These are phyloP conservation scores for Calephelis virginiensis DNA, from an alignment of 1,140 invertebrate genomes.

Conservation along the genomic window DNA sequence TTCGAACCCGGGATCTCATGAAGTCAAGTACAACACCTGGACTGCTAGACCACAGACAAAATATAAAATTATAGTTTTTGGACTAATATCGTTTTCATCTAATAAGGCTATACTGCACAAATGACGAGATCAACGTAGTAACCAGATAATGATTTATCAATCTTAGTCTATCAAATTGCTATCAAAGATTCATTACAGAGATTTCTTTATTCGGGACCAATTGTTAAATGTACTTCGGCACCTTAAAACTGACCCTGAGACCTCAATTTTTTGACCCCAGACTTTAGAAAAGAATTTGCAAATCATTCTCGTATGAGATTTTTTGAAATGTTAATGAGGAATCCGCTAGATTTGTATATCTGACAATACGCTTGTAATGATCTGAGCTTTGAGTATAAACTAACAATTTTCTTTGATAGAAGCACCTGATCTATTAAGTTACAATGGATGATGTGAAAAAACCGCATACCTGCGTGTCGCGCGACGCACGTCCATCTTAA, in stretches of 20 bases:
- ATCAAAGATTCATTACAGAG: slow-evolving; percentile 58
- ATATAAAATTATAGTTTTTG: too few relatives aligned
- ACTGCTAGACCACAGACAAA: too few relatives aligned
- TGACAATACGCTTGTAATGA: slow-evolving; percentile 32
- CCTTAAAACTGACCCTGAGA: slow-evolving; percentile 44
- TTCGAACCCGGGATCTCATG: too few relatives aligned
- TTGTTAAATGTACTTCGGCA: slow-evolving; percentile 46
- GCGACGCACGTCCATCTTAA: slow-evolving; percentile 32
- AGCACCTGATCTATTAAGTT: slow-evolving; percentile 48
- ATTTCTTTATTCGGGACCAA: slow-evolving; percentile 59
- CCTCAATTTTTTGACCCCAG: slow-evolving; percentile 38
- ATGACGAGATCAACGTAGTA: slow-evolving; percentile 16
- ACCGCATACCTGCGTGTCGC: slow-evolving; percentile 42
- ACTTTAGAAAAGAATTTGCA: slow-evolving; percentile 35
- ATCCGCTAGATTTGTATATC: slow-evolving; percentile 32
- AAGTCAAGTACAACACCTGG: too few relatives aligned
- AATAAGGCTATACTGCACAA: too few relatives aligned
- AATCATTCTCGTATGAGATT: slow-evolving; percentile 39
- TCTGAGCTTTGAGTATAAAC: slow-evolving; percentile 34
- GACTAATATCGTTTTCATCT: too few relatives aligned
- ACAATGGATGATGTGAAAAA: slow-evolving; percentile 47
- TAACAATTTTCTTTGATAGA: slow-evolving; percentile 45
- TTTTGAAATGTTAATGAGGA: slow-evolving; percentile 34
- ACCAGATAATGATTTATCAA: slow-evolving; percentile 56
- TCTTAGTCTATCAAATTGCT: slow-evolving; percentile 51